Base-by-base conservation (phyloP, 2,113 vertebrate genomes). In the Scartelaos histophorus region DNA sequence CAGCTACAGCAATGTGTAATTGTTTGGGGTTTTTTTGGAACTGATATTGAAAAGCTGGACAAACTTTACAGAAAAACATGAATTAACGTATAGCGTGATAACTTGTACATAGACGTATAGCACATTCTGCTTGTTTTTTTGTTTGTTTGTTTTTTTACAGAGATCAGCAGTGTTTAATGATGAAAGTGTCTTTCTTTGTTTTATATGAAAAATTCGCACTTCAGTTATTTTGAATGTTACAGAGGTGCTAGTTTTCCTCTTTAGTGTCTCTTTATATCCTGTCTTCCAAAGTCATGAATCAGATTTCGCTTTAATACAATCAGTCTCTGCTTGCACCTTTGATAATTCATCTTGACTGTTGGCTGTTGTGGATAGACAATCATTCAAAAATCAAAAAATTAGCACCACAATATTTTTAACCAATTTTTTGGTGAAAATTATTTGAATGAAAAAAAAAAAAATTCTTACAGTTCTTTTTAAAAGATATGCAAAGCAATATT, bases 211-310 rank as follows among this genome's bases (percentile, higher is more conserved):
- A 56, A 43, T 85, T 82, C 70, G 70, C 81, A 87, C 79, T 84
- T 92, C 71, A 79, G 84, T 79, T 88, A 89, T 87, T 79, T 62
- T 88, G 83, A 87, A 87, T 80, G 84, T 87, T 81, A 79, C 72
- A 51, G 61, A 83, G 71, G 66, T 73, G 57, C 67, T 67, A 56
- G 69, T 83, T 85, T 78, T 68, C 46, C 60, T 68, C 22, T 68
- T 78, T 83, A 75, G 66, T n/a, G 74, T 77, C 70, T 83, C 75
- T 75, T 66, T 68, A 57, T 69, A 67, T 72, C 66, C 74, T 76
- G 56, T 89, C 69, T 74, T 84, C 54, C 61, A 80, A 76, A 87
- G 72, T 76, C 74, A 79, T 83, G 60, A 85, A 89, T 84, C 74
- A 66, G 67, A 74, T 88, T 74, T 80, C 85, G 70, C 81, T 87